Base-by-base conservation (phyloP, 2,113 vertebrate genomes). In the Arvicanthis niloticus region DNA sequence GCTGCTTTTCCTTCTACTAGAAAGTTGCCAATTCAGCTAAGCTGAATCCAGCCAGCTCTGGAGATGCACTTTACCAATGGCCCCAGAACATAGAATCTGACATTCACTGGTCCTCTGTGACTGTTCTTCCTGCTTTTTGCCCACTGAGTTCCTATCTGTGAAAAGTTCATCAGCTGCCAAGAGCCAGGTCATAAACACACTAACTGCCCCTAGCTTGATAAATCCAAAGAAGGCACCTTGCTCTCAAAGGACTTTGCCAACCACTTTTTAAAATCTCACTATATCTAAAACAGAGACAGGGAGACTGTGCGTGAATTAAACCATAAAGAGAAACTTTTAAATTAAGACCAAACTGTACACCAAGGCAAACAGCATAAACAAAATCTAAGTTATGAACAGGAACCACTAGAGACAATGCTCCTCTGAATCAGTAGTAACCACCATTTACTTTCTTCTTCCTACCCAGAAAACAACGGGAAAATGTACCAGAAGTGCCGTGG, bases 321-420 rank as follows among this genome's bases (percentile, higher is more conserved):
- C 37, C 84, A 62, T 56, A 75, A 37, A 80, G 42, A 88, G n/a
- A 76, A 67, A 7, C 40, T 24, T 58, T 89, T 89, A 84, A 97
- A 70, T 88, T 88, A 70, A 76, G 78, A 82, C 40, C 84, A 76
- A 96, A 88, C 31, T 65, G 68, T 91, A 85, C 56, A 75, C 24
- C 31, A 96, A 60, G 92, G 12, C 70, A 13, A 76, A 29, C 51
- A 62, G 42, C 65, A 91, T 76, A 40, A 34, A 88, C 9, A 81
- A 91, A 75, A 24, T 78, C 53, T 40, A 29, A 93, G 26, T 62
- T 91, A 31, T 88, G 31, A 80, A 90, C 31, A 40, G 7, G 21
- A 90, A 70, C 76, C 78, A 72, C 60, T 58, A 16, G 42, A 95
- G 93, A 93, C 9, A 87, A 81, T 37, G 10, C 0, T 15, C 6